A percentile compares a stretch with the other conserved stretches of the same genome.
These are phyloP conservation scores for Nowickia ferox DNA, from an alignment of 2,888 invertebrate genomes.

Conservation along the genomic window DNA sequence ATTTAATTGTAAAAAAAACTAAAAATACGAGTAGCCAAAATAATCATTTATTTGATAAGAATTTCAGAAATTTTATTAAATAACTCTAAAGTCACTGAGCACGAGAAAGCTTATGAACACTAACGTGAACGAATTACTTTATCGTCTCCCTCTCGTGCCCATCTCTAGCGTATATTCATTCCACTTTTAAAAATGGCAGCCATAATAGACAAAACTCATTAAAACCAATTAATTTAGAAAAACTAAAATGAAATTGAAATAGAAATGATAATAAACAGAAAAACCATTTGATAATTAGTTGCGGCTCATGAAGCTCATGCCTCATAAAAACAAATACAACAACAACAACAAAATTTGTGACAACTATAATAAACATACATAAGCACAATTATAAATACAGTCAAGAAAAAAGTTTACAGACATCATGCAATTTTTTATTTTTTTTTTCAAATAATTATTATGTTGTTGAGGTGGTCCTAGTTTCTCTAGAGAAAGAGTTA, in stretches of 20 bases:
- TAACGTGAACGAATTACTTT: no score
- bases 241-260: slow-evolving; percentile 59
- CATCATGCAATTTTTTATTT: no score
- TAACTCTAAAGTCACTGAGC: no score
- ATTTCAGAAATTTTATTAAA: no score
- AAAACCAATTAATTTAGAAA: slow-evolving; percentile 68
- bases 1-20: no score
- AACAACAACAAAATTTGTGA: slow-evolving; percentile 30
- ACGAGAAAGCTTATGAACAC: no score
- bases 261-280: slow-evolving; percentile 46
- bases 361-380: slow-evolving; percentile 48
- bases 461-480: no score
- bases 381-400: neutral
- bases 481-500: no score
- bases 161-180: neutral
- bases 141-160: no score
- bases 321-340: slow-evolving; percentile 31
- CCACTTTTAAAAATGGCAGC: slow-evolving; percentile 56
- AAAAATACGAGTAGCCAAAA: no score
- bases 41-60: no score
- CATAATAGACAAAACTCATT: slow-evolving; percentile 63
- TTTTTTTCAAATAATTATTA: no score
- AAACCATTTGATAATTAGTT: slow-evolving; percentile 81
- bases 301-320: slow-evolving; percentile 79
- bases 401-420: neutral